Conservation (phyloP, 2,113 vertebrate genomes). For the Muntiacus muntjak region DNA sequence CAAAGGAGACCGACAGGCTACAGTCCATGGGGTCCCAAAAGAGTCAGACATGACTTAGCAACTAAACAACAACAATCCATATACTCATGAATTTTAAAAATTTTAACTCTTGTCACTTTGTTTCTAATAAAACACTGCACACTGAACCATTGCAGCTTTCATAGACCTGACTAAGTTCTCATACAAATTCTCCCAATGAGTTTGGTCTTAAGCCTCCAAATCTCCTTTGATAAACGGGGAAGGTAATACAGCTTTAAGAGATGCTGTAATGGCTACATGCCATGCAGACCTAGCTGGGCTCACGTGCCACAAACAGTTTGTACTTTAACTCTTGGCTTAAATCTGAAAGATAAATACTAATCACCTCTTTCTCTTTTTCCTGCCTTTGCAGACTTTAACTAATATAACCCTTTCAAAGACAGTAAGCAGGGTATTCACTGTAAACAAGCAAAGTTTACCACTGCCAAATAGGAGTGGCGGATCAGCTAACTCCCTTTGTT, state of each 20-base stretch:
- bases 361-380: not conserved
- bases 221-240: not conserved
- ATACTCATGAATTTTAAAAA: not conserved
- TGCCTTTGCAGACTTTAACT: not conserved
- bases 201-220: not conserved
- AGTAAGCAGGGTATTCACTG: not conserved
- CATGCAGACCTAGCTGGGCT: accelerated
- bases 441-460: not conserved
- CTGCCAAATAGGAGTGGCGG: accelerated
- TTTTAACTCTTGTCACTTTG: not conserved
- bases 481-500: not conserved
- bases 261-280: too few species aligned
- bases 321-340: not conserved
- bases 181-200: not conserved
- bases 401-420: not conserved
- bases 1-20: not conserved
- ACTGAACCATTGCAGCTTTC: not conserved
- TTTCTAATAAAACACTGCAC: not conserved
- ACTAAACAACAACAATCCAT: not conserved
- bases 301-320: not conserved
- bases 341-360: not conserved
- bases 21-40: not conserved
- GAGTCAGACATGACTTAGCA: not conserved
- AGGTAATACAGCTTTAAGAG: not conserved
- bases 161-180: not conserved